Evolutionary conservation across 2,888 invertebrate genomes (phyloP), one percentile per base, ranked within the genome.

Genomic region (Marronus borbonicus): DNA sequence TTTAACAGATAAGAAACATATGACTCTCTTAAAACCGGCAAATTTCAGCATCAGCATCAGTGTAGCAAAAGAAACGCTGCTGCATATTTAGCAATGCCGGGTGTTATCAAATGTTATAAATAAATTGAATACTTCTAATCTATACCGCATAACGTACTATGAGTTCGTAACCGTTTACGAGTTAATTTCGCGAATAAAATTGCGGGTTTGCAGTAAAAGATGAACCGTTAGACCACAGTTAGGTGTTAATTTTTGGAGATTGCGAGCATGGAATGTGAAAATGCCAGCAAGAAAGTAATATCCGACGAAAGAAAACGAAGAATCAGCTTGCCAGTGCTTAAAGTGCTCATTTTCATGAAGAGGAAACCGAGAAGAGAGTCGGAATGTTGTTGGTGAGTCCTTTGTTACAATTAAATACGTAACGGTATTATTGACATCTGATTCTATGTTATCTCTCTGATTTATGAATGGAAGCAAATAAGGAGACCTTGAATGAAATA

Each of bases 371-470:
- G 78, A 20, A 49, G 78, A 70, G 64, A 60, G 5, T 80, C 77
- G 8, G 79, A 82, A 82, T 82, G 84, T 81, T 81, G 83, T 81
- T 84, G 87, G 86, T 87, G 85, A 86, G 87, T 87, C 84, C 14
- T 44, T 44, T 31, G 31, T 31, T 5, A 3, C 1, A 12, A 44
- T 8, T 8, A 12, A 12, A 44, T 39, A 39, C 12, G 0, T 8
- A 10, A 3, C 55, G 12, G 55, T 7, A n/a, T n/a, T 20, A 5
- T 31, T 31, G 5, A 5, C 2, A n/a, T 55, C n/a, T n/a, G 55
- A 55, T 55, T 31, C 4, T 31, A 5, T 5, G 4, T 31, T 5
- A 31, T 31, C 31, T 31, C 31, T 4, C 31, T 5, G 4, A 55
- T 55, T 20, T n/a, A 55, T 55, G 20, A 17, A 55, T 55, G 4